Evolutionary conservation across 2,888 invertebrate genomes (phyloP).

Genomic region (Drosophila sordidapex): DNA sequence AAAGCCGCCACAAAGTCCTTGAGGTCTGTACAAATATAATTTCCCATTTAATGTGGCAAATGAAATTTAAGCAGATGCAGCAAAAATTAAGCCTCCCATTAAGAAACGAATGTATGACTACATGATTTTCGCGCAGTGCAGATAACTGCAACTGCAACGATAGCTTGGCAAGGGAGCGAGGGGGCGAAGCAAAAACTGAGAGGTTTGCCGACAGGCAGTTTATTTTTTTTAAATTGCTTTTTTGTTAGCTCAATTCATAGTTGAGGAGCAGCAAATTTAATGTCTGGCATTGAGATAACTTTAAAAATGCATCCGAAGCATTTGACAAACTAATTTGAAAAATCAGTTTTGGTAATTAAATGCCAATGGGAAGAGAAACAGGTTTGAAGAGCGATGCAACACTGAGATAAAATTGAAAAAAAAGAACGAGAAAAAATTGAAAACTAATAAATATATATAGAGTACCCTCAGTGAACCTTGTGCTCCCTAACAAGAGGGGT

Average conservation of each 20-base stretch:
- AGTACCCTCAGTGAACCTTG: slow-evolving; percentile 41
- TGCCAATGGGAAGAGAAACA: slow-evolving; percentile 54
- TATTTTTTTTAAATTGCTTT: slow-evolving; percentile 8
- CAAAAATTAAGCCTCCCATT: not conserved
- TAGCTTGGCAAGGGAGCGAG: not conserved
- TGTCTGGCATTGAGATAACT: slow-evolving; percentile 27
- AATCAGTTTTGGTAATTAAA: slow-evolving; percentile 44
- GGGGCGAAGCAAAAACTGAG: not conserved
- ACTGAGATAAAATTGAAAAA: slow-evolving; percentile 53
- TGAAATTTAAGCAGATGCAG: slow-evolving; percentile 61
- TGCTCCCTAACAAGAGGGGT: slow-evolving; percentile 35
- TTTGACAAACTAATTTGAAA: slow-evolving; percentile 69
- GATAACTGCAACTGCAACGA: slow-evolving; percentile 21
- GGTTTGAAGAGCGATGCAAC: slow-evolving; percentile 58
- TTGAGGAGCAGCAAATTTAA: slow-evolving; percentile 20
- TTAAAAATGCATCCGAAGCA: slow-evolving; percentile 17
- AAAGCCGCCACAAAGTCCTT: slow-evolving; percentile 28
- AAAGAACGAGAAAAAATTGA: slow-evolving; percentile 34
- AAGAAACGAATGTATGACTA: slow-evolving; percentile 4
- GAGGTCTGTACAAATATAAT: slow-evolving; percentile 51
- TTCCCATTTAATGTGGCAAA: slow-evolving; percentile 56
- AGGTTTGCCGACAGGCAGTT: slow-evolving; percentile 14
- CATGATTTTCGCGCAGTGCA: slow-evolving; percentile 55
- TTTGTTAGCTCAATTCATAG: slow-evolving; percentile 58
- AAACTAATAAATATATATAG: slow-evolving; percentile 63